A percentile compares a stretch with the other conserved stretches of the same genome.
Conservation (phyloP, 2,797 vertebrate genomes). For the Delichon dasypus region DNA sequence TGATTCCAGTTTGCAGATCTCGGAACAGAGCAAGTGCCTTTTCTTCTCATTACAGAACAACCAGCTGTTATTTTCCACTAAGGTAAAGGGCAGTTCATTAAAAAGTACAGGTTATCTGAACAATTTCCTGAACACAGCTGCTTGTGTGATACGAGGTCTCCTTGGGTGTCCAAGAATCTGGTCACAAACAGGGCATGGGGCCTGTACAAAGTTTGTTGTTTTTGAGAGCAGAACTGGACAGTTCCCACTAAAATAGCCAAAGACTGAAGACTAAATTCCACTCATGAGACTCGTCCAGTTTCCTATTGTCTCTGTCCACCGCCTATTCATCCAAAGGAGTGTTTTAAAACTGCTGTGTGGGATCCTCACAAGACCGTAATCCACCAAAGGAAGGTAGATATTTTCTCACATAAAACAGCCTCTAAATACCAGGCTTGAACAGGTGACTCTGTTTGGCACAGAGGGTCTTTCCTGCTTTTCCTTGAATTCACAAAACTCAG, state of each 20-base stretch:
- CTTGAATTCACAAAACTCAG: not conserved
- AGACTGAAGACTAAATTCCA: not conserved
- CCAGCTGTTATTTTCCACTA: not conserved
- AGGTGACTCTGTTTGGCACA: not conserved
- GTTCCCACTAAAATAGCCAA: not conserved
- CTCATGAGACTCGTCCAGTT: not conserved
- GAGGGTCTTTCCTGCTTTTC: not conserved
- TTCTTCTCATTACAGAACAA: not conserved
- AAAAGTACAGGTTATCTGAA: not conserved
- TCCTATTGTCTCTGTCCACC: not conserved
- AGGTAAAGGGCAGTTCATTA: not conserved
- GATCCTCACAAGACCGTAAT: not conserved
- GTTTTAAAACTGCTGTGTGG: not conserved
- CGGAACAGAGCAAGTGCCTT: not conserved
- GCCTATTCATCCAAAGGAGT: not conserved
- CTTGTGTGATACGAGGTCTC: fast-evolving
- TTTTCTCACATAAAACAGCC: not conserved
- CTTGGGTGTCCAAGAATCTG: not conserved
- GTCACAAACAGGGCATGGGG: not conserved
- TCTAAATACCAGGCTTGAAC: not conserved
- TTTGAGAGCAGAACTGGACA: not conserved
- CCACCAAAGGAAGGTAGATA: not conserved
- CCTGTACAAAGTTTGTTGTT: not conserved
- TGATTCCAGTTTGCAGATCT: not conserved
- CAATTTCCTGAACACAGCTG: not conserved